Base-by-base conservation (phyloP, 2,113 vertebrate genomes). In the Phoxinus phoxinus region DNA sequence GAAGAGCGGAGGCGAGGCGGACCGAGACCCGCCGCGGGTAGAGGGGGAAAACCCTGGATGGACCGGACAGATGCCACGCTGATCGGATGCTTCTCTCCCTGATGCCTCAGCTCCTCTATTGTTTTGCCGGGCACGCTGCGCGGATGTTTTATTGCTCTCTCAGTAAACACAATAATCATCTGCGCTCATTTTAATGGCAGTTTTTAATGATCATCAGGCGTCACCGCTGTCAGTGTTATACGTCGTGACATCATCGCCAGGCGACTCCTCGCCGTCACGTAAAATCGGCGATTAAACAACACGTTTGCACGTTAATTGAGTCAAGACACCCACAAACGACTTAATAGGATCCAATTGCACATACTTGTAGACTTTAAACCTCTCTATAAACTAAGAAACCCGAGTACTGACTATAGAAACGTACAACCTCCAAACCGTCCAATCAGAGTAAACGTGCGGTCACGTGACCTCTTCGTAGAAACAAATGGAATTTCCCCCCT, bases 141-240 rank as follows among this genome's bases (percentile, higher is more conserved):
- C 13, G 23, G 21, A 0, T 35, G 23, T 73, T 15, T 83, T 83
- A 72, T 72, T 12, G 12, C 46, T 58, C 21, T 56, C 17, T 86
- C 46, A 77, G 44, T 65, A 59, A 73, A 83, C 56, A 67, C 58
- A 79, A 81, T 79, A 81, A 75, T 44, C 79, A 74, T 87, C 85
- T 53, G 25, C 85, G 89, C 89, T 87, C 84, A 84, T 89, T 94
- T 94, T 94, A 92, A 94, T 91, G 91, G 90, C 91, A 84, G 90
- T 91, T 92, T 93, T 93, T 93, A 92, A 94, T 92, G 90, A 93
- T 92, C 92, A 92, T 92, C 93, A 92, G 87, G 94, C 94, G 94
- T 95, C 94, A 93, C 93, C 92, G 89, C 91, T 89, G 89, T 94
- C 92, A 92, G 89, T 94, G 92, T 87, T 89, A 90, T 93, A 91